Conservation (phyloP, 37 sponge, comb jelly and placozoan species). For the Bolinopsis microptera region DNA sequence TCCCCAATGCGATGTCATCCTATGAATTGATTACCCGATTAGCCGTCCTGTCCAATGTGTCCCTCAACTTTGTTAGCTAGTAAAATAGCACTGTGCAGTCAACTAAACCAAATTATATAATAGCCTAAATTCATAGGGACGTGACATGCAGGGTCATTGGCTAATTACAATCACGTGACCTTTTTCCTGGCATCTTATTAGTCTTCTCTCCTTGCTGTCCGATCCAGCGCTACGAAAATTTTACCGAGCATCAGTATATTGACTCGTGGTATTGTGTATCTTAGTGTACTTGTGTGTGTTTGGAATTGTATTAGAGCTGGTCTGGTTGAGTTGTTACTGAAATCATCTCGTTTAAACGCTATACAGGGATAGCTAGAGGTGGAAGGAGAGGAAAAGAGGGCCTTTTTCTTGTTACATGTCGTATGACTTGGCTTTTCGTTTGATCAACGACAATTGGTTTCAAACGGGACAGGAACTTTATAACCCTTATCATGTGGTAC, state of each 20-base stretch:
- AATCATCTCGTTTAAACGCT: no score
- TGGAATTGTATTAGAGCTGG: no score
- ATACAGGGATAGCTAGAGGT: no score
- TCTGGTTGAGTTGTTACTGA: no score
- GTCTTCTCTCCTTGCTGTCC: neutral
- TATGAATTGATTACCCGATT: neutral
- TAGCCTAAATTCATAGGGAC: neutral
- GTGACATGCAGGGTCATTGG: neutral
- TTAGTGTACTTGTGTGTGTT: no score
- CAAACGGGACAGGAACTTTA: neutral
- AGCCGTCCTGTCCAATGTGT: neutral
- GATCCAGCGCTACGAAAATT: neutral
- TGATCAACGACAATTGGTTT: neutral
- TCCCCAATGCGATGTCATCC: neutral
- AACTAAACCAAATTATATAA: neutral
- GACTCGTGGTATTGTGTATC: no score
- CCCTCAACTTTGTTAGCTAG: neutral
- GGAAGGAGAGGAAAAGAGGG: no score
- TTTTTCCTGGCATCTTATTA: neutral
- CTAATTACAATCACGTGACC: neutral
- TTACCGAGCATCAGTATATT: neutral
- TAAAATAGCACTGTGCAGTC: neutral
- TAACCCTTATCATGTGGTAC: neutral
- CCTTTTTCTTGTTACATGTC: neutral
- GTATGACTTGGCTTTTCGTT: neutral